Conservation (phyloP, 2,113 vertebrate species). For the Manacus vitellinus region DNA sequence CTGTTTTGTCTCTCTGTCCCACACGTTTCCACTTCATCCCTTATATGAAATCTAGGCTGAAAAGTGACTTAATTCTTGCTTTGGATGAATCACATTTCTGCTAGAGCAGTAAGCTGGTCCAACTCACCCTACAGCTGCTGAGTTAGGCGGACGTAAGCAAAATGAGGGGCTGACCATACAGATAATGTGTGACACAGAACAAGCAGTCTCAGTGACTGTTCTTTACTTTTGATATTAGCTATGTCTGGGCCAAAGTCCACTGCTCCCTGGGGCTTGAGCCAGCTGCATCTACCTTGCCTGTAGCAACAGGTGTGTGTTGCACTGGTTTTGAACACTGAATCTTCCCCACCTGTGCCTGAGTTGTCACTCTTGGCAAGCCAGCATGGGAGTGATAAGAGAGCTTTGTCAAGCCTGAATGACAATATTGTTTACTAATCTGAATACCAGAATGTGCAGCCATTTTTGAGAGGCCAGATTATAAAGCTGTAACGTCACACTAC, state of each 20-base stretch:
- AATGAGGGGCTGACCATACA: not conserved
- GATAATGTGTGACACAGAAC: not conserved
- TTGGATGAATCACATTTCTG: not conserved
- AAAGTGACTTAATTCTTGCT: not conserved
- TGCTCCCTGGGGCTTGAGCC: not conserved
- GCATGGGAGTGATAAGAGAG: not conserved
- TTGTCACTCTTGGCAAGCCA: not conserved
- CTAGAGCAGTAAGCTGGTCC: not conserved
- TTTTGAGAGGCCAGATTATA: not conserved
- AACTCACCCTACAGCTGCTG: not conserved
- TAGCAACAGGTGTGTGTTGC: not conserved
- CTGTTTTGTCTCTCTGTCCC: not conserved
- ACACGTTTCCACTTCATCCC: not conserved
- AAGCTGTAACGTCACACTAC: not conserved
- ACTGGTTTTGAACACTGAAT: not conserved
- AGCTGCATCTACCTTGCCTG: not conserved
- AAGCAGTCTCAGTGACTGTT: not conserved
- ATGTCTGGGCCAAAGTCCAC: not conserved
- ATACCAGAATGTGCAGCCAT: not conserved
- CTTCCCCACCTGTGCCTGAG: not conserved
- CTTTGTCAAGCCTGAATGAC: not conserved
- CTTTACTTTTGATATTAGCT: not conserved
- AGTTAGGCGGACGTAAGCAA: not conserved
- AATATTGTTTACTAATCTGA: rapidly evolving
- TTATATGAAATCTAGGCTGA: not conserved